phyloP scores from a whole-genome alignment of 64 coral and sea anemone genomes.

The Montipora capricornis region DNA sequence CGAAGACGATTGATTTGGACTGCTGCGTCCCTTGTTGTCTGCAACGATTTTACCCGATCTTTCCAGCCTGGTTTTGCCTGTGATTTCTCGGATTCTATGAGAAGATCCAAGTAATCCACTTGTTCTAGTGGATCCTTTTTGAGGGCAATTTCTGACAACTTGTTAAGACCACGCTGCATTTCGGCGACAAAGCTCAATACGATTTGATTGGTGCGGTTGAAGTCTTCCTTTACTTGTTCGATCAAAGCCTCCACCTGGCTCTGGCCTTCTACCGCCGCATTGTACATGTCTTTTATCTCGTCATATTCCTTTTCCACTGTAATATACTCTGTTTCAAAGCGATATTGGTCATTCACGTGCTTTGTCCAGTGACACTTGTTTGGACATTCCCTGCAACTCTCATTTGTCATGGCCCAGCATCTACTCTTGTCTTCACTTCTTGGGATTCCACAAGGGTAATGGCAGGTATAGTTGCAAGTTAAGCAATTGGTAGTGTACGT shows the following conservation, averaged over 20 bases:
- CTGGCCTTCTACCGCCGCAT: too few relatives aligned
- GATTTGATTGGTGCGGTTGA: conserved; percentile 4
- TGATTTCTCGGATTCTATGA: conserved; percentile 60
- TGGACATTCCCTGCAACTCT: conserved; percentile 5
- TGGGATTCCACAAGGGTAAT: conserved; percentile 54
- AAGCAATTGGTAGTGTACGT: conserved; percentile 57
- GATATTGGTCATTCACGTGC: conserved; percentile 51
- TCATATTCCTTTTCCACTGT: conserved; percentile 54
- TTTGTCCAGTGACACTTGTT: conserved; percentile 49
- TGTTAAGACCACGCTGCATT: conserved; percentile 61
- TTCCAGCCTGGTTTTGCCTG: conserved; percentile 73
- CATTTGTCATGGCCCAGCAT: too few relatives aligned
- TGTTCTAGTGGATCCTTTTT: conserved; percentile 77
- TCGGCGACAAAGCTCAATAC: conserved; percentile 5
- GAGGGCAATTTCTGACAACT: conserved; percentile 68
- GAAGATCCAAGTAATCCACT: conserved; percentile 65
- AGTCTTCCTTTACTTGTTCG: conserved; percentile 28
- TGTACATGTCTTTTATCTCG: background rate
- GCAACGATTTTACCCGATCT: conserved; percentile 54
- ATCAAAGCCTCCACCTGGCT: background rate
- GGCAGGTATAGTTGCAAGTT: conserved; percentile 56
- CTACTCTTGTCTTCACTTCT: conserved; percentile 33
- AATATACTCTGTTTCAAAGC: conserved; percentile 7
- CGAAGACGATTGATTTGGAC: conserved; percentile 1
- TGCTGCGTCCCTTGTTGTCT: conserved; percentile 42